Base-by-base conservation (phyloP, 1,140 invertebrate genomes). In the Paraescarpia echinospica region DNA sequence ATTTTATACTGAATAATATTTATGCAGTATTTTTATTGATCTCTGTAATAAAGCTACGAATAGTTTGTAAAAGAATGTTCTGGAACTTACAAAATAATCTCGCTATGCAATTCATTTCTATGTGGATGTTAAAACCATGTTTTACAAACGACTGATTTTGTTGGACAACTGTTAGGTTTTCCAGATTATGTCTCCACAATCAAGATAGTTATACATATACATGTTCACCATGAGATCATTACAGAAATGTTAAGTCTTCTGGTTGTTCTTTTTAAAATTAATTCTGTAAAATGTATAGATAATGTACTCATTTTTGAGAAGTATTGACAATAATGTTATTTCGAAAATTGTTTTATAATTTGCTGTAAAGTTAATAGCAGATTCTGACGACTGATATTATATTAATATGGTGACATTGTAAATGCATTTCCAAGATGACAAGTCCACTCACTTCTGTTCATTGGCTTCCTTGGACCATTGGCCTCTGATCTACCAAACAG, bases 11-110 rank as follows among this genome's bases (percentile, higher is more conserved):
- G 59, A 77, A 31, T 77, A 77, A 77, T 77, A 77, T 77, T 77
- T 77, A 77, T 77, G 59, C 59, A 77, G 59, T 77, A 77, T 77
- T 77, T 77, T 77, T 77, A 77, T 77, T 77, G 59, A 77, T 77
- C 59, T 77, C 59, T 77, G 59, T 77, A 77, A 77, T 77, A 77
- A 77, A 77, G 59, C 59, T 77, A 77, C 59, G 27, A 77, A 31
- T 77, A 77, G 59, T 77, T 77, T 77, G 59, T 77, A 77, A 77
- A 27, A 51, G 8, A 51, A 27, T 27, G 59, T 77, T 27, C 59
- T 27, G 22, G 27, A 27, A 77, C 59, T 77, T 77, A 77, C 59
- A 14, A 77, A 77, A 77, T 77, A 27, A 77, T 77, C 59, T 77
- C 22, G 59, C 59, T 77, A 77, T 77, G 59, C 59, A 77, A 27